These are phyloP conservation scores for Cynopterus brachyotis DNA, from an alignment of 2,113 vertebrate species.

Conservation along the genomic window DNA sequence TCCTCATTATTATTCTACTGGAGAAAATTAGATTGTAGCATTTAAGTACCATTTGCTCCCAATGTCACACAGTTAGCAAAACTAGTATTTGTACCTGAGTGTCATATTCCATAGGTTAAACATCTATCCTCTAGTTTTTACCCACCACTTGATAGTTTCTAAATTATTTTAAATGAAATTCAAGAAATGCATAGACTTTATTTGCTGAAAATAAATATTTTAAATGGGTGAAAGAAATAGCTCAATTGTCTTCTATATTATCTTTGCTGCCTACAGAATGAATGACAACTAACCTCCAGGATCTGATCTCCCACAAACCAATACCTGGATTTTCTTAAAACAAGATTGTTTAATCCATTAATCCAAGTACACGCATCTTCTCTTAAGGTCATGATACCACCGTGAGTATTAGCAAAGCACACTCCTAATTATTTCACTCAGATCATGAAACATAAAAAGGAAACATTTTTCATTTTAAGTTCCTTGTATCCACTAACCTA, in stretches of 20 bases:
- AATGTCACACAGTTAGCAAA: neutral
- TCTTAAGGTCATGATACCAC: neutral
- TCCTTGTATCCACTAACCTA: neutral
- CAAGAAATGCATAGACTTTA: neutral
- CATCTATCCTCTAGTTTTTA: neutral
- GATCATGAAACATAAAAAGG: neutral
- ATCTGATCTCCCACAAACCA: neutral
- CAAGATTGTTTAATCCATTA: neutral
- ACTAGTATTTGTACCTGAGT: neutral
- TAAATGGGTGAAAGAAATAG: neutral
- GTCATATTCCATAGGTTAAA: neutral
- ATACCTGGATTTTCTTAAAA: slow-evolving; percentile 6
- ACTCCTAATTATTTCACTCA: neutral
- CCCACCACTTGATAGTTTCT: neutral
- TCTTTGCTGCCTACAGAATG: neutral
- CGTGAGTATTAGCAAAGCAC: neutral
- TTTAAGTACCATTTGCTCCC: neutral
- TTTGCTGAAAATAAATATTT: neutral
- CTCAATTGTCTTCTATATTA: neutral
- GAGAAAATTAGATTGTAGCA: neutral
- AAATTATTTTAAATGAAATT: slow-evolving; percentile 12
- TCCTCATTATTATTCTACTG: neutral
- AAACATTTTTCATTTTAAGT: neutral
- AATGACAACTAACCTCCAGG: neutral
- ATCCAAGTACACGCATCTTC: neutral